phyloP scores from a whole-genome alignment of 2,888 invertebrate species.

The Lamellibrachia columna region DNA sequence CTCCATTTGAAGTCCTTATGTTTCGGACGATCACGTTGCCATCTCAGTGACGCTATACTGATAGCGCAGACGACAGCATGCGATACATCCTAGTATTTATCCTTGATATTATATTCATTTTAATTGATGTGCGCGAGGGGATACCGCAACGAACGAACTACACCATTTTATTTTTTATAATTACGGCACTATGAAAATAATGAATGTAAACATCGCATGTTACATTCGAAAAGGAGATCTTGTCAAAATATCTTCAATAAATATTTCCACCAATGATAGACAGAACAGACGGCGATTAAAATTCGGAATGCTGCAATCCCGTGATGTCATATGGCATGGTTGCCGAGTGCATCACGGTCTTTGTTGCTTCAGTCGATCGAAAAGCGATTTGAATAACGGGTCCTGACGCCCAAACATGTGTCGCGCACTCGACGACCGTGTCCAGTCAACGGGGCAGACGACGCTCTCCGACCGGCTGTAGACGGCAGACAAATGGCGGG shows the following conservation, averaged over 20 bases:
- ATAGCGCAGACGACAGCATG: background rate
- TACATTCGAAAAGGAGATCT: background rate
- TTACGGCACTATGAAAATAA: background rate
- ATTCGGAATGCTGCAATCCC: background rate
- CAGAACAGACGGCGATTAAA: background rate
- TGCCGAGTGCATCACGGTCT: background rate
- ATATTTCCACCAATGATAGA: background rate
- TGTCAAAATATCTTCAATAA: background rate
- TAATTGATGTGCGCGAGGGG: too few species aligned
- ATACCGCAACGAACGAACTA: background rate
- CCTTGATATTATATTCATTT: too few species aligned
- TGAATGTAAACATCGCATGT: background rate
- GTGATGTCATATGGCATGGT: background rate
- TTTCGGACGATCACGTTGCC: background rate
- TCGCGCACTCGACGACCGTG: background rate
- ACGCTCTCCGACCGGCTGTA: background rate
- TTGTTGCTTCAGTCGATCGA: background rate
- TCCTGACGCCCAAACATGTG: background rate
- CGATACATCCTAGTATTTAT: too few species aligned
- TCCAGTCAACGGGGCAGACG: background rate
- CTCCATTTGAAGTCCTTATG: background rate
- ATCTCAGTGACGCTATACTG: background rate
- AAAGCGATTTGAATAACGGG: constrained; percentile 12
- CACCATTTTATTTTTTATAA: background rate
- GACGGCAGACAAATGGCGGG: background rate